Evolutionary conservation across 2,113 vertebrate genomes (phyloP), one percentile per base, ranked within the genome.

Genomic region (Emydocephalus ijimae): DNA sequence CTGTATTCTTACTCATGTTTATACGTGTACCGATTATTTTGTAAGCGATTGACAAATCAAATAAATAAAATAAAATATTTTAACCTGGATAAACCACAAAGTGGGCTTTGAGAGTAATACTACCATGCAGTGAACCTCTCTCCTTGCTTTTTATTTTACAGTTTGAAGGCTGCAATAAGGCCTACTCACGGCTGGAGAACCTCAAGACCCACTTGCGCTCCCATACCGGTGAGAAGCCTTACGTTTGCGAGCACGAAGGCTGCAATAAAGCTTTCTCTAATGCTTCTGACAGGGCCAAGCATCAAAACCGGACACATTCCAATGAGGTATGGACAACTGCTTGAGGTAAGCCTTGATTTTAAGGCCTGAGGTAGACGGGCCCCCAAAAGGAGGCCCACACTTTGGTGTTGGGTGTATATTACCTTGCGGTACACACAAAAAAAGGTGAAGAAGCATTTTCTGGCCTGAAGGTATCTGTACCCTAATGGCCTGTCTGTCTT

Each of bases 181-280:
- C 99, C n/a, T 99, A 99, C 94, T 99, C 99, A 7, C 98, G 99
- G 91, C 98, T 99, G 89, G 99, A 99, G 97, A 99, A 99, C 97
- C 97, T 99, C 96, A 99, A 99, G 97, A 99, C 99, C 0, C 99
- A 99, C 92, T 97, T 99, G 95, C 98, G 99, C 90, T 99, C 99
- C 0, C 99, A 99, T 96, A 99, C 99, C 0, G 99, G 99, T 0
- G 99, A 99, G 96, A 99, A 99, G 69, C 99, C 99, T 0, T 99
- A 99, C 0, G 99, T 99, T 94, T 99, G 99, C 29, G 99, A 99
- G 92, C 99, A 99, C 0, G 99, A 99, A 96, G 99, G 99, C 59
- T 99, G 99, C 97, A 99, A 98, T 95, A 99, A 99, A 88, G 99
- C 99, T 93, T 99, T 99, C 94, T 99, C 99, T 96, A 99, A 99